Conservation (phyloP, 2,888 invertebrate species). For the Cosmia pyralina region DNA sequence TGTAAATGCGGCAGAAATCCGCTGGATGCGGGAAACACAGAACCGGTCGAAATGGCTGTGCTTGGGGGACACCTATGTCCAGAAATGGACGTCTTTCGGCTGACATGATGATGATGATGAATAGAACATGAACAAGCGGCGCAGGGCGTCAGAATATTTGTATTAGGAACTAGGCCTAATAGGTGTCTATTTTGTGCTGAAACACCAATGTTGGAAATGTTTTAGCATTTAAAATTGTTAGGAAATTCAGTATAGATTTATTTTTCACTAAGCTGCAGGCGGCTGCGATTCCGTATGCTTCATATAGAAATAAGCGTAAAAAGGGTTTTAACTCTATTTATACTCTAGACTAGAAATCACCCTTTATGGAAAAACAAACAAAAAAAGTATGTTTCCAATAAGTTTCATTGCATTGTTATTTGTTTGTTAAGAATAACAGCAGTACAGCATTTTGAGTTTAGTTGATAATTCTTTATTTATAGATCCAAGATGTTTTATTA, state of each 20-base stretch:
- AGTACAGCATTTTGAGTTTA: conserved; percentile 43
- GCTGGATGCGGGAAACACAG: too few species aligned
- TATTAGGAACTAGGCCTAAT: conserved; percentile 2
- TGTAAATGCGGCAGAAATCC: too few species aligned
- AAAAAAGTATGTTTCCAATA: background rate
- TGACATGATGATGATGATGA: too few species aligned
- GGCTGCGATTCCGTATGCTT: background rate
- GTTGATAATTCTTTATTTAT: conserved; percentile 11
- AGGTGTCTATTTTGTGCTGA: conserved; percentile 12
- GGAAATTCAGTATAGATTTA: conserved; percentile 2
- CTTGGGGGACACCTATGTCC: too few species aligned
- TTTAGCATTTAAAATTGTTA: conserved; percentile 14
- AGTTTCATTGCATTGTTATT: background rate
- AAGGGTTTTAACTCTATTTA: background rate
- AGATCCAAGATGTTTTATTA: conserved; percentile 24
- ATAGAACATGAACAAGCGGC: background rate
- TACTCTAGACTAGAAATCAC: background rate
- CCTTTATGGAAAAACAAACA: background rate
- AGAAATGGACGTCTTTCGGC: too few species aligned
- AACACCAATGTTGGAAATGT: background rate
- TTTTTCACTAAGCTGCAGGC: conserved; percentile 13
- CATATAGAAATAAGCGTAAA: background rate
- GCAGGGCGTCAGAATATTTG: background rate
- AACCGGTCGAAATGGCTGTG: too few species aligned
- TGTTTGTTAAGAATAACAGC: conserved; percentile 9